Evolutionary conservation across 2,888 invertebrate species (phyloP).

Genomic region (Diaphora mendica): DNA sequence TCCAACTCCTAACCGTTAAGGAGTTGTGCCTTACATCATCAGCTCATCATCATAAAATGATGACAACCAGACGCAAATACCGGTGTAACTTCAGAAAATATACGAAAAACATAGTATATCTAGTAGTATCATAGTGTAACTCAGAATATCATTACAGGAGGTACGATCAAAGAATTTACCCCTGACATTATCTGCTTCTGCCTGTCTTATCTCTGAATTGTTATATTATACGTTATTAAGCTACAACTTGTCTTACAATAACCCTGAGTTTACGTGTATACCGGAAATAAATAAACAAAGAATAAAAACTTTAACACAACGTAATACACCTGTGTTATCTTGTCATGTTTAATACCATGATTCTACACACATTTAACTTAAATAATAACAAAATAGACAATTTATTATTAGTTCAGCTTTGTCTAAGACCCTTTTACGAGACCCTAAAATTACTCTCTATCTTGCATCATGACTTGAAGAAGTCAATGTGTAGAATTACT

Average conservation of each 20-base stretch:
- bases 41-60: too few species aligned
- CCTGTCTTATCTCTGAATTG: slow-evolving; percentile 21
- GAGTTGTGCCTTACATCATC: too few species aligned
- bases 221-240: slow-evolving; percentile 28
- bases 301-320: neutral
- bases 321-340: neutral
- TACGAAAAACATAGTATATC: too few species aligned
- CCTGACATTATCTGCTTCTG: slow-evolving; percentile 21
- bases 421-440: neutral
- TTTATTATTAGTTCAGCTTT: neutral
- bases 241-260: slow-evolving; percentile 44
- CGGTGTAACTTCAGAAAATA: too few species aligned
- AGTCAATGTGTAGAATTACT: neutral
- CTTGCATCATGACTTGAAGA: neutral
- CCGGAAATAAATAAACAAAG: neutral
- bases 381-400: neutral
- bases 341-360: neutral
- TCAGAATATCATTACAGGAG: slow-evolving; percentile 5
- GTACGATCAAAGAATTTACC: slow-evolving; percentile 37
- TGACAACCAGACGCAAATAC: too few species aligned
- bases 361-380: neutral
- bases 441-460: neutral
- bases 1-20: too few species aligned
- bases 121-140: too few species aligned
- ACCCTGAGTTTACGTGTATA: slow-evolving; percentile 3